Evolutionary conservation across 2,888 invertebrate species (phyloP).

Genomic region (Polydrusus cervinus): DNA sequence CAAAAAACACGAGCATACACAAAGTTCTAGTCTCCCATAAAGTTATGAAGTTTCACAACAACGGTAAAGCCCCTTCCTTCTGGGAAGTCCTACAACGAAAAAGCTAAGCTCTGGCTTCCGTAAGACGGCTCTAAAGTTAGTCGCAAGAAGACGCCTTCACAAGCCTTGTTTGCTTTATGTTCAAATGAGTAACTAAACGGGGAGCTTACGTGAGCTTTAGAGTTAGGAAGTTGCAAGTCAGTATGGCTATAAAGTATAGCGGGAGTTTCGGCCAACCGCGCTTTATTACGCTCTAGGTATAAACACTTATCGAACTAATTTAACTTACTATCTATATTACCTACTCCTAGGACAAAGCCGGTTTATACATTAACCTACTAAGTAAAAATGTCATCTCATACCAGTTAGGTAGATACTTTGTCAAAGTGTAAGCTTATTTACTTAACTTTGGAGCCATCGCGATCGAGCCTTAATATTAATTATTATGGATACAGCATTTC

Average conservation of each 20-base stretch:
- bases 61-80: constrained; percentile 44
- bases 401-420: constrained; percentile 19
- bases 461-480: background rate
- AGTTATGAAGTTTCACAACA: constrained; percentile 39
- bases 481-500: no score
- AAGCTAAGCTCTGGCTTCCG: constrained; percentile 53
- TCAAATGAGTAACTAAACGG: constrained; percentile 66
- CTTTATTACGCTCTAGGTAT: constrained; percentile 61
- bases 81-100: constrained; percentile 44
- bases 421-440: background rate
- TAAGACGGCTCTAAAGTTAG: constrained; percentile 63
- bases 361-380: constrained; percentile 25
- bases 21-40: constrained; percentile 36
- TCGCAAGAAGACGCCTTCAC: constrained; percentile 61
- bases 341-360: constrained; percentile 30
- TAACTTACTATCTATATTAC: constrained; percentile 57
- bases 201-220: constrained; percentile 66
- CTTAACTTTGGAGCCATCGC: background rate
- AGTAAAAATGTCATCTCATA: constrained; percentile 18
- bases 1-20: background rate
- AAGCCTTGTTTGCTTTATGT: constrained; percentile 65
- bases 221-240: constrained; percentile 65
- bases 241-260: constrained; percentile 63
- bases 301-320: constrained; percentile 66
- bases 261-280: constrained; percentile 61